These are phyloP conservation scores for Pheosia tremula DNA, from an alignment of 2,888 invertebrate species.

Conservation along the genomic window DNA sequence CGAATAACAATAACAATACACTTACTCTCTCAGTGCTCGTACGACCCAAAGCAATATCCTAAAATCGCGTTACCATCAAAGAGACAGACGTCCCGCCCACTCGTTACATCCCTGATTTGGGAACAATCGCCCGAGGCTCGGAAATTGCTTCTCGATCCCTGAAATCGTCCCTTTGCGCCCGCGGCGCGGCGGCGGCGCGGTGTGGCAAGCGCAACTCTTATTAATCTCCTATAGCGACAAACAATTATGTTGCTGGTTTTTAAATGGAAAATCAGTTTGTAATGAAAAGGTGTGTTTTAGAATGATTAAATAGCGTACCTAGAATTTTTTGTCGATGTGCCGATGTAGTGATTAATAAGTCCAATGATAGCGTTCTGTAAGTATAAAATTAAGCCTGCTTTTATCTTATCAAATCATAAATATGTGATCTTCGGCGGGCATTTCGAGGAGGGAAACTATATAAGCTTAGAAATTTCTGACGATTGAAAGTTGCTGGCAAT, in stretches of 20 bases:
- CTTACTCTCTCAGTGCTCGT: not conserved
- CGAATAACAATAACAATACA: not conserved
- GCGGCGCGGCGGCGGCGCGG: not conserved
- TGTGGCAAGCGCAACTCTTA: not conserved
- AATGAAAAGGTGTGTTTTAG: too few relatives aligned
- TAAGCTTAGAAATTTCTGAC: too few relatives aligned
- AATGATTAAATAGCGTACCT: too few relatives aligned
- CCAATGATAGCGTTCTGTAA: too few relatives aligned
- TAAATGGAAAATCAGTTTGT: not conserved
- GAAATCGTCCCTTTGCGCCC: slow-evolving; percentile 3
- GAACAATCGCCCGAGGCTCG: slow-evolving; percentile 30
- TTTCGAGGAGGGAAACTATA: too few relatives aligned
- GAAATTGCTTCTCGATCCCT: slow-evolving; percentile 24
- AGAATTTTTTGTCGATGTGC: too few relatives aligned
- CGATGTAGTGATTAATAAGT: too few relatives aligned
- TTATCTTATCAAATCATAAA: too few relatives aligned
- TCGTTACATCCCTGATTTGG: slow-evolving; percentile 14
- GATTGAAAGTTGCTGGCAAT: too few relatives aligned
- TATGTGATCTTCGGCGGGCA: too few relatives aligned
- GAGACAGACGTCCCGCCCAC: slow-evolving; percentile 12
- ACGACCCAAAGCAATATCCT: not conserved
- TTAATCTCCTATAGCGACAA: not conserved
- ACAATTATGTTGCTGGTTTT: slow-evolving; percentile 1
- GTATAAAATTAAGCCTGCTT: too few relatives aligned
- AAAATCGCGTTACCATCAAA: slow-evolving; percentile 7